These are phyloP conservation scores for Megamerina dolium DNA, from an alignment of 2,888 invertebrate genomes.

Conservation along the genomic window DNA sequence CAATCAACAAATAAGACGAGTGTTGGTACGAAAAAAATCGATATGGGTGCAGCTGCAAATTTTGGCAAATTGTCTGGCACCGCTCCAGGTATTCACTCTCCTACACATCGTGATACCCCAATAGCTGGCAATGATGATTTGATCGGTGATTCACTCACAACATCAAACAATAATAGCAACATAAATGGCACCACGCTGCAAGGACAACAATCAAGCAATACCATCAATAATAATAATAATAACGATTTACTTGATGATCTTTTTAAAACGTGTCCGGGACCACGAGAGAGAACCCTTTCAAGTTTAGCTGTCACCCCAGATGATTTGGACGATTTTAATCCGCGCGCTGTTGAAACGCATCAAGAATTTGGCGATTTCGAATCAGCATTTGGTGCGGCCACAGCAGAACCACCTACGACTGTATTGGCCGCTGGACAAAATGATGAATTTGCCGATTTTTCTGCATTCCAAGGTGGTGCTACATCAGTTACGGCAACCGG, in stretches of 20 bases:
- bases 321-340: constrained; percentile 47
- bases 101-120: constrained; percentile 49
- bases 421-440: constrained; percentile 28
- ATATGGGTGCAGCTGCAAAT: constrained; percentile 62
- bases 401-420: constrained; percentile 27
- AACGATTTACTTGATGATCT: constrained; percentile 56
- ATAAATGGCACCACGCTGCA: constrained; percentile 20
- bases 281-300: constrained; percentile 23
- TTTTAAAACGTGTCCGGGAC: constrained; percentile 52
- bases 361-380: constrained; percentile 74
- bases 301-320: constrained; percentile 53
- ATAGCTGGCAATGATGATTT: constrained; percentile 31
- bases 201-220: constrained; percentile 26
- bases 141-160: constrained; percentile 33
- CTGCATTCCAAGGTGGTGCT: constrained; percentile 56
- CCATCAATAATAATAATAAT: constrained; percentile 38
- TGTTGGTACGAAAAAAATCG: constrained; percentile 54
- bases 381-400: constrained; percentile 56
- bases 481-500: constrained; percentile 14
- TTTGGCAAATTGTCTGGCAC: constrained; percentile 54
- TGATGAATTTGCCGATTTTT: constrained; percentile 79
- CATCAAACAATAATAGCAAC: constrained; percentile 23
- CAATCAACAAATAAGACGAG: constrained; percentile 41
- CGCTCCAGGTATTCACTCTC: constrained; percentile 47
- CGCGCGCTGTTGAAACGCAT: constrained; percentile 48